Evolutionary conservation across 1,140 invertebrate genomes (phyloP).

Genomic region (Trichomalopsis sarcophagae): DNA sequence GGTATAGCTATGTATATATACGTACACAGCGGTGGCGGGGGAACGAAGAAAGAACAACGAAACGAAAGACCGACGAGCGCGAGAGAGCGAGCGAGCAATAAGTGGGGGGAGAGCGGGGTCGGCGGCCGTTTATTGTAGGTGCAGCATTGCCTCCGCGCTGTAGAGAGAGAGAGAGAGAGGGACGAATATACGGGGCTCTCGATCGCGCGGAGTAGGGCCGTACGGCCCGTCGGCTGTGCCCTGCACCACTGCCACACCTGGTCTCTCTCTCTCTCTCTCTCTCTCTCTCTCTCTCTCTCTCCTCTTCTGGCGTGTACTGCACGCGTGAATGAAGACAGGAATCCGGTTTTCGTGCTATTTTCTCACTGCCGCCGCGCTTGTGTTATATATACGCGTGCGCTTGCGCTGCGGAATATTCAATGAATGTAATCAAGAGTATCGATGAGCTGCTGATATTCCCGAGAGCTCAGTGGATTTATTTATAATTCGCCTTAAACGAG

Average conservation of each 20-base stretch:
- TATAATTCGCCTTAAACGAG: no score
- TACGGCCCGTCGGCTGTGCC: not conserved
- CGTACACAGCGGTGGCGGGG: not conserved
- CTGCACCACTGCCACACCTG: not conserved
- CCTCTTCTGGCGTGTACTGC: no score
- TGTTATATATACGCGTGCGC: not conserved
- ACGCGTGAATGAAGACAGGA: not conserved
- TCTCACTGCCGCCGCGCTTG: not conserved
- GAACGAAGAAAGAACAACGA: constrained; percentile 46
- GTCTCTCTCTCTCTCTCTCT: not conserved
- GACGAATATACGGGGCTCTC: not conserved
- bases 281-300: no score
- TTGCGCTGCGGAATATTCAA: not conserved
- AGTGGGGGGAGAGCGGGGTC: constrained; percentile 55
- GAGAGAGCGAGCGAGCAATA: not conserved
- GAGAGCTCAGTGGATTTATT: not conserved
- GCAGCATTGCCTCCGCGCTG: constrained; percentile 46
- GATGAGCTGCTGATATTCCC: not conserved
- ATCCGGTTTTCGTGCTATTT: not conserved
- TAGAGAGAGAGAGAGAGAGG: not conserved
- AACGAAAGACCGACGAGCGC: constrained; percentile 34
- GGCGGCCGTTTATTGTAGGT: constrained; percentile 63
- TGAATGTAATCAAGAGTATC: not conserved
- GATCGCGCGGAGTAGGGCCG: not conserved
- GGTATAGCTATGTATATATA: not conserved